Base-by-base conservation (phyloP, 2,797 vertebrate genomes). In the Macropodus opercularis region DNA sequence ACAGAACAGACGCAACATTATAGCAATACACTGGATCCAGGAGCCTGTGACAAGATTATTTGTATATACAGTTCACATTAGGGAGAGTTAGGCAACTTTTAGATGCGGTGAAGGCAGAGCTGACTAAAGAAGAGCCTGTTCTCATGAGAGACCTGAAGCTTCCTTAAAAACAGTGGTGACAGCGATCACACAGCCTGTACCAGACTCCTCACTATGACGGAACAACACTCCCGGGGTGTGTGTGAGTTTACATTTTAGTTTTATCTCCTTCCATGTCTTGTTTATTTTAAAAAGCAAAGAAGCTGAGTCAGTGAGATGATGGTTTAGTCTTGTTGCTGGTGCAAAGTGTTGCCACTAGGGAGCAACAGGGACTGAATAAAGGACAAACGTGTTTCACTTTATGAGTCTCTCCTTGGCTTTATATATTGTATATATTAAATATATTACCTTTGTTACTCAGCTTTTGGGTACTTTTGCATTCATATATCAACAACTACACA, bases 261-360 rank as follows among this genome's bases (percentile, higher is more conserved):
- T 35, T 17, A 57, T 38, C 49, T 23, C 40, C 21, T 38, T 48
- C n/a, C 9, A 9, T 23, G 21, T 36, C 13, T 54, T 32, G 27
- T 50, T 49, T 41, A 24, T 34, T 17, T 19, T n/a, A n/a, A n/a
- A 32, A 14, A 56, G 19, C 48, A 15, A 18, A 15, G 2, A 12
- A 18, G 3, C n/a, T 6, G 29, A 56, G 40, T 24, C 11, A 18
- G 17, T 29, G 1, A 17, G 23, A 21, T n/a, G 31, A 14, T 27
- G 36, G 10, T 12, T 50, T 8, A 6, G 9, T 22, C 14, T 46
- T 24, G 53, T n/a, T 58, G 71, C 38, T 32, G 34, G 12, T 83
- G 62, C 78, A 42, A 23, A 29, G 12, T 50, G 53, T 43, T 40
- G 53, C 89, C 90, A 89, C 82, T 73, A 90, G 89, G 75, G 86